Base-by-base conservation (phyloP, 2,888 invertebrate genomes). In the Rhodophaea formosa region DNA sequence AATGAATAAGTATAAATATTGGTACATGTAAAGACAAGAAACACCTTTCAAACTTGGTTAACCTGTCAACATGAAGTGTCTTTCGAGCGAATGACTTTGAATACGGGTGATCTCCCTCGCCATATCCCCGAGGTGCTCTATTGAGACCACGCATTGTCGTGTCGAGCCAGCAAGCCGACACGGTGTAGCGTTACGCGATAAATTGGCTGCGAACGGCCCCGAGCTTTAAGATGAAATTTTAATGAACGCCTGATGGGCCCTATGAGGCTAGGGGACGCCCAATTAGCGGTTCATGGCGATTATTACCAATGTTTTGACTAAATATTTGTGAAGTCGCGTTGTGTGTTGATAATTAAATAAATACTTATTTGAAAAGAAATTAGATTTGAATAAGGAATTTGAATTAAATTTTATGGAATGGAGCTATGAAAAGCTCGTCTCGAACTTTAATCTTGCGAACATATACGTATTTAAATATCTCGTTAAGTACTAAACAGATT, bases 201-300 rank as follows among this genome's bases (percentile, higher is more conserved):
- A 80, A 79, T 77, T 79, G 78, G 72, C 71, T 70, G 71, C 66
- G 72, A 74, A 73, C 69, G 67, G 76, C 80, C 80, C 59, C 64
- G 74, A 78, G 77, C 70, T 64, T 68, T 67, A 59, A 67, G 70
- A 73, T 86, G 75, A 82, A 84, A 87, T 77, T 85, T 83, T 88
- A 88, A 87, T 84, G 85, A 86, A 80, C 69, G 51, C 71, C 79
- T 79, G 80, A 82, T 77, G 80, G 77, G 64, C 62, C 59, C 68
- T 58, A 66, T 68, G 71, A 65, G 70, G 75, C 56, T 62, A 67
- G 65, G 70, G 70, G 72, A 73, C 65, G 77, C 71, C 81, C 83
- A 86, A 87, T 87, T 87, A 86, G 77, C 51, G 59, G 62, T 59
- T 59, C 58, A 59, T 64, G 60, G 55, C 53, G 56, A 32, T 57